Evolutionary conservation across 2,113 vertebrate genomes (phyloP).

Genomic region (Antennarius striatus): DNA sequence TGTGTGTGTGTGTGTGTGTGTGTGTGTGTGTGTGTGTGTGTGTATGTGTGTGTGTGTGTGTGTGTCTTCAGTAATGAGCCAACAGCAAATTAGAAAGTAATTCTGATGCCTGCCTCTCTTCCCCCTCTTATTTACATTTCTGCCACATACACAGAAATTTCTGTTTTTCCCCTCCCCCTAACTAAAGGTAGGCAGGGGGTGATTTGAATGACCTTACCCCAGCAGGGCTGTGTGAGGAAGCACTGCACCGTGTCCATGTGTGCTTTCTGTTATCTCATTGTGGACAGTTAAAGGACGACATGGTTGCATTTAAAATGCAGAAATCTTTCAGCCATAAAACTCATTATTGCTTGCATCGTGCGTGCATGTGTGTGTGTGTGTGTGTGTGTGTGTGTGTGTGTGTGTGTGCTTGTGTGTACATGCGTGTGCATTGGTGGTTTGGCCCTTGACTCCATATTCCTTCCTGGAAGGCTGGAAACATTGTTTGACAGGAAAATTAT

Average conservation of each 20-base stretch:
- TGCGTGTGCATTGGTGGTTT: background rate
- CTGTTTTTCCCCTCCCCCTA: conserved; percentile 1
- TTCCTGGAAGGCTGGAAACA: conserved; percentile 29
- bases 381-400: background rate
- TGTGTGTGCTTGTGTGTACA: background rate
- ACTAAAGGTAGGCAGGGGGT: conserved; percentile 17
- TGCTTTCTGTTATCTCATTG: conserved; percentile 54
- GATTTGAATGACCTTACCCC: conserved; percentile 31
- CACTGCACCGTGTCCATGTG: conserved; percentile 28
- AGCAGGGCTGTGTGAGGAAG: background rate
- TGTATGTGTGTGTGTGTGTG: background rate
- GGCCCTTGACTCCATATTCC: conserved; percentile 17
- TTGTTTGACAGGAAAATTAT: conserved; percentile 40
- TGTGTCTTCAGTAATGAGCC: conserved; percentile 27
- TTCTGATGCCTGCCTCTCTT: conserved; percentile 28
- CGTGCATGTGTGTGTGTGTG: conserved; percentile 5
- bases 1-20: background rate
- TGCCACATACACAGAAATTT: conserved; percentile 31
- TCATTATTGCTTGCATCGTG: conserved; percentile 38
- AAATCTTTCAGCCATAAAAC: conserved; percentile 56
- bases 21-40: background rate
- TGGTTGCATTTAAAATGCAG: conserved; percentile 54
- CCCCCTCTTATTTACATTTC: conserved; percentile 44
- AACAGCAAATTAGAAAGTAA: conserved; percentile 44
- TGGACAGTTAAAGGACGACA: conserved; percentile 50